These are phyloP conservation scores for Drosophila oshimai DNA, from an alignment of 1,140 invertebrate species.

Conservation along the genomic window DNA sequence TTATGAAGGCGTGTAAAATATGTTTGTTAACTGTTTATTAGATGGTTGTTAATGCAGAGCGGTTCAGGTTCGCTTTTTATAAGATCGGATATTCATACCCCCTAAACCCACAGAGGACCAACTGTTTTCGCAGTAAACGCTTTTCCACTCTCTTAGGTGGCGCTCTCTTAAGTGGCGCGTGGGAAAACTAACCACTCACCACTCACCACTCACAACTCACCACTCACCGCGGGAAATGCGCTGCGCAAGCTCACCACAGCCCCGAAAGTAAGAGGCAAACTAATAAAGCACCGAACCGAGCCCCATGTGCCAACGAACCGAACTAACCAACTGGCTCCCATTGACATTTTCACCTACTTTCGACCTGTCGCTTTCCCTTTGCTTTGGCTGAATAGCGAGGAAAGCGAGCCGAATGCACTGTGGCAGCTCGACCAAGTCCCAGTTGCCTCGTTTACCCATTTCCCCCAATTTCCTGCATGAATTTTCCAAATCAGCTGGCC, in stretches of 20 bases:
- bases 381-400: slow-evolving; percentile 4
- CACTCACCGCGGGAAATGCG: slow-evolving; percentile 11
- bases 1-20: too few species aligned
- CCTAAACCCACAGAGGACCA: too few species aligned
- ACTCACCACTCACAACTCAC: too few species aligned
- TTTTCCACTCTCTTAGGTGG: slow-evolving; percentile 3
- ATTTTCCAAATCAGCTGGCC: slow-evolving; percentile 42
- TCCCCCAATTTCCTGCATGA: slow-evolving; percentile 49
- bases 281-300: neutral
- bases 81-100: too few species aligned
- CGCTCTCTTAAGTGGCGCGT: slow-evolving; percentile 36
- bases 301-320: slow-evolving; percentile 7
- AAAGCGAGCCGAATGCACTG: slow-evolving; percentile 33
- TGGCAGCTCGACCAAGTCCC: slow-evolving; percentile 55
- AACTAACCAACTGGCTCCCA: slow-evolving; percentile 18
- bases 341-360: slow-evolving; percentile 46
- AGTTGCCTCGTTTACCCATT: slow-evolving; percentile 57
- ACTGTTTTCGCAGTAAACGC: too few species aligned
- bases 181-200: too few species aligned
- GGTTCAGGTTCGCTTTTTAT: too few species aligned
- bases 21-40: too few species aligned
- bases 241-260: slow-evolving; percentile 50
- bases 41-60: too few species aligned
- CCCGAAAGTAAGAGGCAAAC: neutral
- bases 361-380: slow-evolving; percentile 59